Percentiles rank a stretch among this genome's conserved stretches.
Evolutionary conservation across 2,113 vertebrate genomes (phyloP).

Genomic region (Galbula dea): DNA sequence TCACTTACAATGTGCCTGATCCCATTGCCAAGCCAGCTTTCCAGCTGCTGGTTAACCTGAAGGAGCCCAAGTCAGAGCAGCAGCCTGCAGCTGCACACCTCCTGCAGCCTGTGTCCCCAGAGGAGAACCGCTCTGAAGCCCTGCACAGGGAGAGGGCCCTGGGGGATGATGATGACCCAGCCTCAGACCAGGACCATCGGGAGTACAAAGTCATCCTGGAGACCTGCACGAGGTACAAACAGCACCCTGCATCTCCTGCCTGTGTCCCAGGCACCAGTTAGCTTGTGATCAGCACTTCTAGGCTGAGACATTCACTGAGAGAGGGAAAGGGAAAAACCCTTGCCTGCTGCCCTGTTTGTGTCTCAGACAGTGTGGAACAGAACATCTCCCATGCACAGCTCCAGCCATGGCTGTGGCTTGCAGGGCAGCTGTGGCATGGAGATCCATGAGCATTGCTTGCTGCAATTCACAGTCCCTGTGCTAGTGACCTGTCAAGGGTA

Average conservation of each 20-base stretch:
- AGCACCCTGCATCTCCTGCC: not conserved
- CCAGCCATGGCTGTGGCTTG: accelerated
- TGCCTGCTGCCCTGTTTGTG: accelerated
- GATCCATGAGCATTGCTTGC: not conserved
- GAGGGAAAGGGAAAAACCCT: too few species aligned
- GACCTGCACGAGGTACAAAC: conserved; percentile 83
- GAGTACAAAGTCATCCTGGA: conserved; percentile 87
- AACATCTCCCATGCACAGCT: not conserved
- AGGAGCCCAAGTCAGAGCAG: conserved; percentile 78
- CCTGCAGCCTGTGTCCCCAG: conserved; percentile 45
- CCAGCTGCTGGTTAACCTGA: conserved; percentile 86
- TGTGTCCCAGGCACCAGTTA: accelerated
- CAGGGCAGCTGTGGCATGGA: not conserved
- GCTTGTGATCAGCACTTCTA: not conserved
- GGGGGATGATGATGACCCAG: conserved; percentile 86
- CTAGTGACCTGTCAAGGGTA: too few species aligned
- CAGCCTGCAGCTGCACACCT: conserved; percentile 5
- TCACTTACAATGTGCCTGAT: conserved; percentile 90
- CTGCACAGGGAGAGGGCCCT: conserved; percentile 70
- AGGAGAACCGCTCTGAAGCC: conserved; percentile 69
- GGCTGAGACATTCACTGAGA: not conserved
- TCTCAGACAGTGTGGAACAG: not conserved
- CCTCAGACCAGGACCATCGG: conserved; percentile 83
- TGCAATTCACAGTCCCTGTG: not conserved
- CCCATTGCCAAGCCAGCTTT: conserved; percentile 89